phyloP scores from a whole-genome alignment of 2,113 vertebrate species.

The Struthidea cinerea region DNA sequence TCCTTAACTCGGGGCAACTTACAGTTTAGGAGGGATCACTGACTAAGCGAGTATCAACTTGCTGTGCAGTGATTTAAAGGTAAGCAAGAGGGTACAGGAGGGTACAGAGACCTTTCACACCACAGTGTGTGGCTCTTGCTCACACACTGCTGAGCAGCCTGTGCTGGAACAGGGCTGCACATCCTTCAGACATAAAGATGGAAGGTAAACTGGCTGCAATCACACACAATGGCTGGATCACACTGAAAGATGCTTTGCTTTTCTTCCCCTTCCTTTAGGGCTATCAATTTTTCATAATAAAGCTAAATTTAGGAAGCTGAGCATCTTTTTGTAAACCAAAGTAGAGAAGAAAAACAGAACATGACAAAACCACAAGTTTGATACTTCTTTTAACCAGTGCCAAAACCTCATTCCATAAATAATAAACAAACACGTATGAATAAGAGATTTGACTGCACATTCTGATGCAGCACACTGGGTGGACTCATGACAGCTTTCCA shows the following conservation, averaged over 20 bases:
- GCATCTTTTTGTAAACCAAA: constrained; percentile 18
- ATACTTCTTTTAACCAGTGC: constrained; percentile 43
- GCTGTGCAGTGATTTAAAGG: not conserved
- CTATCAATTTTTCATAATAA: constrained; percentile 48
- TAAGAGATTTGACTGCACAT: not conserved
- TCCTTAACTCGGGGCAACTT: not conserved
- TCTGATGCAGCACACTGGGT: not conserved
- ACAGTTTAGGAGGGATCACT: not conserved
- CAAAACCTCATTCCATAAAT: constrained; percentile 42
- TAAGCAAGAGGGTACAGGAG: not conserved
- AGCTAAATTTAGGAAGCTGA: constrained; percentile 36
- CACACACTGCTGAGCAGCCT: not conserved
- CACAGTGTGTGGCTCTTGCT: no score
- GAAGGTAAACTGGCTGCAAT: not conserved
- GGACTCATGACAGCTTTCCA: constrained; percentile 25
- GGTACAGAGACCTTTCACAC: not conserved
- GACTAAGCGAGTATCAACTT: not conserved
- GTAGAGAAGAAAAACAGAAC: constrained; percentile 22
- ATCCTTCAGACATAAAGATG: accelerated
- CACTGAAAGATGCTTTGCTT: not conserved
- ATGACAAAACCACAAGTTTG: constrained; percentile 23
- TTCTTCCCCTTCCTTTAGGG: not conserved
- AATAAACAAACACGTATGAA: constrained; percentile 35
- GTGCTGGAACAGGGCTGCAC: not conserved
- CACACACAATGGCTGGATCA: not conserved